Evolutionary conservation across 2,113 vertebrate genomes (phyloP), one percentile per base, ranked within the genome.

Genomic region (Petrocephalus microphthalmus): DNA sequence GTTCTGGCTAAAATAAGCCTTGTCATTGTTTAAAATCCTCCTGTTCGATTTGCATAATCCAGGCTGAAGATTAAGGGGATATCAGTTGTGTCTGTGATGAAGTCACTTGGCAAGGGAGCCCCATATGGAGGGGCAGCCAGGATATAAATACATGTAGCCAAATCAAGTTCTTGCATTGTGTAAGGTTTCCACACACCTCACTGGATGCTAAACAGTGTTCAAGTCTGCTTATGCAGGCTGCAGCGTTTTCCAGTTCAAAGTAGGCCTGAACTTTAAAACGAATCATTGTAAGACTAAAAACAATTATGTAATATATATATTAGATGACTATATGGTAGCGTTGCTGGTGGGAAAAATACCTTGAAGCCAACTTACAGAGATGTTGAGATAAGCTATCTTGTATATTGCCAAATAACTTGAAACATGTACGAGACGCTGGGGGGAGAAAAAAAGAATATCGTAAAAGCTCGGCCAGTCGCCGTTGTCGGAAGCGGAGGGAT

Each of bases 331-430:
- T 57, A 87, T 86, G 71, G 91, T 90, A 93, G 93, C 92, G 91
- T 88, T 89, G 89, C 88, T 54, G 87, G 91, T 90, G 71, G 87
- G 84, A 88, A 92, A 89, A 86, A 91, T 85, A 88, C 78, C 89
- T 89, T 91, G 93, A 94, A 94, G 94, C 94, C 94, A 94, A 94
- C 95, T 94, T 93, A 93, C 94, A 91, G 92, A 94, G 93, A 92
- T 33, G 91, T 93, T 94, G 94, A 91, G 93, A 96, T 96, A 96
- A 96, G 95, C 95, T 96, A 95, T 94, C 93, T 95, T 96, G 95
- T 96, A 95, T 94, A 95, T 95, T 96, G 95, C 95, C 95, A 96
- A 96, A 96, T 95, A 95, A 96, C 95, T 96, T 96, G 95, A 96
- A 95, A 95, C 92, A 92, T 91, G 92, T 94, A 95, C 94, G 92